Evolutionary conservation across 1,140 invertebrate species (phyloP).

Genomic region (Euura saliciscinereae): DNA sequence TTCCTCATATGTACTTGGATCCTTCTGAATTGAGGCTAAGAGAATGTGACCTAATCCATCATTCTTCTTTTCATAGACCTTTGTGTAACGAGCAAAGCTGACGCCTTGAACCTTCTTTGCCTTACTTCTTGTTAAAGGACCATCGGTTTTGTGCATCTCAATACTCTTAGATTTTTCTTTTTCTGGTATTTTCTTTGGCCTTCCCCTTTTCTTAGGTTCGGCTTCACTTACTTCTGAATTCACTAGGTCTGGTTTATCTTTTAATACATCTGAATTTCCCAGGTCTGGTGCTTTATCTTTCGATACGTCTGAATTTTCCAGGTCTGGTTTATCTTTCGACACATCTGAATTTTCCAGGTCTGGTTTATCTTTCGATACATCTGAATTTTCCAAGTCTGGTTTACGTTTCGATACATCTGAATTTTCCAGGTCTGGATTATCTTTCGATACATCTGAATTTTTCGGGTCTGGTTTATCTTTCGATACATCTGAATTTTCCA

Average conservation of each 20-base stretch:
- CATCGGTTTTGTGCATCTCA: conserved; percentile 3
- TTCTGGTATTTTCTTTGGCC: conserved; percentile 19
- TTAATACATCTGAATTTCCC: conserved; percentile 18
- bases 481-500: conserved; percentile 12
- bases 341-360: conserved; percentile 20
- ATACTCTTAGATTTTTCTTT: conserved; percentile 18
- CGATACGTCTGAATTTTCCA: background rate
- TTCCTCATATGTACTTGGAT: conserved; percentile 29
- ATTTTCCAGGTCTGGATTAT: conserved; percentile 22
- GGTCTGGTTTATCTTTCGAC: background rate
- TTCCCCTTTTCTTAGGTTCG: conserved; percentile 21
- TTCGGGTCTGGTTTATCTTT: conserved; percentile 9
- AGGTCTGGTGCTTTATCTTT: conserved; percentile 9
- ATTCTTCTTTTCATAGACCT: conserved; percentile 10
- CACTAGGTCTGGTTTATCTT: background rate
- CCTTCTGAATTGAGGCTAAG: conserved; percentile 21
- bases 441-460: background rate
- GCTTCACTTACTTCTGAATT: background rate
- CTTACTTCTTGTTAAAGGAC: conserved; percentile 20
- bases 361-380: background rate
- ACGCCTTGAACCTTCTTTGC: conserved; percentile 18
- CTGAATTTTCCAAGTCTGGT: conserved; percentile 8
- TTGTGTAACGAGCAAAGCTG: conserved; percentile 22
- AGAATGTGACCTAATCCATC: conserved; percentile 18
- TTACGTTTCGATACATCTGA: conserved; percentile 10